phyloP scores from a whole-genome alignment of 2,113 vertebrate species.

The Phrynosoma blainvillii region DNA sequence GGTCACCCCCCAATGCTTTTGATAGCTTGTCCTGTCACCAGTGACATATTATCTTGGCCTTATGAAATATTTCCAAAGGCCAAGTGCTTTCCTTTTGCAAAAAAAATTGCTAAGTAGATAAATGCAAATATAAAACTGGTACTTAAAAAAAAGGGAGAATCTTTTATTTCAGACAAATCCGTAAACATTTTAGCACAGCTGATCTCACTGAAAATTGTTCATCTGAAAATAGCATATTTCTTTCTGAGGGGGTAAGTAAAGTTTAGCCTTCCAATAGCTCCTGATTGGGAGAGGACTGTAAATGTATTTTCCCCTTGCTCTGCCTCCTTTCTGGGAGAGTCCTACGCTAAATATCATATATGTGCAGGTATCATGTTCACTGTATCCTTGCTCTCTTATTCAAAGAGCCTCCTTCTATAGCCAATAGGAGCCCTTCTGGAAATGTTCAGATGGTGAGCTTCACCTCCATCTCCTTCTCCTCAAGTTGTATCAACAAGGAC shows the following conservation, averaged over 20 bases:
- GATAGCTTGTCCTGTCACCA: constrained; percentile 11
- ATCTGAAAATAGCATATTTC: not conserved
- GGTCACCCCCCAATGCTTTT: fast-evolving
- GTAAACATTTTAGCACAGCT: not conserved
- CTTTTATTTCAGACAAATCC: constrained; percentile 11
- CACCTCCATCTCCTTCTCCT: not conserved
- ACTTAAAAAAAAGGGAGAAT: not conserved
- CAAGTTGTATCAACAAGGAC: not conserved
- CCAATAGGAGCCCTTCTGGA: not conserved
- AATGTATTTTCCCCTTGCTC: not conserved
- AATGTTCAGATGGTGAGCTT: not conserved
- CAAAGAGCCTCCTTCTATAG: not conserved
- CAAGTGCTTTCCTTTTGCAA: not conserved
- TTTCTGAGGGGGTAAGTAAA: not conserved
- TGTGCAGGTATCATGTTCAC: not conserved
- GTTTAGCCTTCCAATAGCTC: not conserved
- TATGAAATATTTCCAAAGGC: constrained; percentile 6
- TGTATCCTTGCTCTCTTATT: not conserved
- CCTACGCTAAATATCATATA: not conserved
- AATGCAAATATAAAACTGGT: constrained; percentile 1
- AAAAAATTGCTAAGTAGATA: not conserved
- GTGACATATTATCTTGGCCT: constrained; percentile 39
- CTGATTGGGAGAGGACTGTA: not conserved
- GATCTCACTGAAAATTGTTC: not conserved
- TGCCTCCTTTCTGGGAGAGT: not conserved